Percentiles rank a stretch among this genome's conserved stretches.
Evolutionary conservation across 2,797 vertebrate species (phyloP).

Genomic region (Enteromius afrohamiltoni): DNA sequence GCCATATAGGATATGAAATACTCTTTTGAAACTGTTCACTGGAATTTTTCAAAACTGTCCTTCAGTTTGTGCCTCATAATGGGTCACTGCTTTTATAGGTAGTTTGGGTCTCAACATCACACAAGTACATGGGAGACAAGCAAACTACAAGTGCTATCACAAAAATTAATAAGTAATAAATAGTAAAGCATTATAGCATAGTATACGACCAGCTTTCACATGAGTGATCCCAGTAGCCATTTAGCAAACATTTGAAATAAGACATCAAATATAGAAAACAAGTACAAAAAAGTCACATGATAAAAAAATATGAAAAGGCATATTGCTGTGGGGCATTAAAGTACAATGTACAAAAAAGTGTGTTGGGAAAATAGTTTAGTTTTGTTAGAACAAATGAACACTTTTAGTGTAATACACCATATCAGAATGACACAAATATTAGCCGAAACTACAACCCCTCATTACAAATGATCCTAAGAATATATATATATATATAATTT

Average conservation of each 20-base stretch:
- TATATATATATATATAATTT: too few species aligned
- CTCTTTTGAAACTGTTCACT: background rate
- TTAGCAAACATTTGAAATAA: conserved; percentile 18
- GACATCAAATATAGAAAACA: conserved; percentile 16
- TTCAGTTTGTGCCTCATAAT: background rate
- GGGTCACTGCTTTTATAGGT: background rate
- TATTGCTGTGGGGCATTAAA: background rate
- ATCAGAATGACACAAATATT: conserved; percentile 7
- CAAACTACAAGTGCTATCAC: conserved; percentile 16
- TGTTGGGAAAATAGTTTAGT: background rate
- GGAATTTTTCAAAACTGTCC: conserved; percentile 12
- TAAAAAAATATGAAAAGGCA: conserved; percentile 13
- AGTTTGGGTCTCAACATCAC: conserved; percentile 19
- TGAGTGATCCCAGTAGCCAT: background rate
- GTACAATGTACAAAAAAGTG: conserved; percentile 17
- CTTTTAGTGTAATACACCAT: background rate
- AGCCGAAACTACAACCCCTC: background rate
- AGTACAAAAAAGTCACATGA: conserved; percentile 17
- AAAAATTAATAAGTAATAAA: conserved; percentile 8
- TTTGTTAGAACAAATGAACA: conserved; percentile 1
- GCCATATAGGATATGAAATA: conserved; percentile 13
- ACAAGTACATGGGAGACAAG: conserved; percentile 21
- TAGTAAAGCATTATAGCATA: conserved; percentile 17
- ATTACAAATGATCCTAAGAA: background rate
- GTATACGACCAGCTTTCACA: background rate